phyloP scores from a whole-genome alignment of 2,888 invertebrate genomes.

The Lochmaea crataegi region DNA sequence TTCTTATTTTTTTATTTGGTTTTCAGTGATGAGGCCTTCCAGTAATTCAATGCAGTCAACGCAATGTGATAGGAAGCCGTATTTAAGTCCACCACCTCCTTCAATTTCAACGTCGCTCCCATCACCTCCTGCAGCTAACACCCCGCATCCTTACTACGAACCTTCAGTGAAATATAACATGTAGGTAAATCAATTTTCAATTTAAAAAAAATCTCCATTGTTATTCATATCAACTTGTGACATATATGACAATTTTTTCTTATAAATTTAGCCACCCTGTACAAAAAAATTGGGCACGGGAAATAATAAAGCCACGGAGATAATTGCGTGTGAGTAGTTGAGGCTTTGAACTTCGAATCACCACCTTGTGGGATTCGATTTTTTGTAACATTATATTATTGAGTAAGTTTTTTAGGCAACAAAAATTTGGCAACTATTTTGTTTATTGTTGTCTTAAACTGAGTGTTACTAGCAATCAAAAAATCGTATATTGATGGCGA shows the following conservation, averaged over 20 bases:
- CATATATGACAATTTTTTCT: too few relatives aligned
- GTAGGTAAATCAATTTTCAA: slow-evolving; percentile 38
- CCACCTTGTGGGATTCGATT: too few relatives aligned
- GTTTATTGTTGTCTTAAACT: not conserved
- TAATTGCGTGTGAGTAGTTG: too few relatives aligned
- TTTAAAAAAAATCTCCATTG: not conserved
- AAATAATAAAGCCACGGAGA: too few relatives aligned
- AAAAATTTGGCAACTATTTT: not conserved
- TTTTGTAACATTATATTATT: not conserved
- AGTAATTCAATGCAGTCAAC: slow-evolving; percentile 60
- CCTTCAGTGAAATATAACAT: slow-evolving; percentile 58
- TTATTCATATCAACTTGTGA: too few relatives aligned
- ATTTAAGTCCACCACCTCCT: slow-evolving; percentile 68
- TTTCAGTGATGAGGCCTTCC: slow-evolving; percentile 62
- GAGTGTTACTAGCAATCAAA: too few relatives aligned
- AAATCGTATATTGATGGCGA: too few relatives aligned
- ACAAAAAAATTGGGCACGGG: too few relatives aligned
- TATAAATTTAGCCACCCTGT: too few relatives aligned
- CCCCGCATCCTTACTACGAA: slow-evolving; percentile 62
- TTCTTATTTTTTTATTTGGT: not conserved
- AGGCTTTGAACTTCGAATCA: not conserved
- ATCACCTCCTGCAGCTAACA: slow-evolving; percentile 66
- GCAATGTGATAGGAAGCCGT: slow-evolving; percentile 72
- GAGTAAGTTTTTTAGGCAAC: not conserved
- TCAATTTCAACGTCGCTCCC: slow-evolving; percentile 64